Base-by-base conservation (phyloP, 2,113 vertebrate species). In the Chionis minor region DNA sequence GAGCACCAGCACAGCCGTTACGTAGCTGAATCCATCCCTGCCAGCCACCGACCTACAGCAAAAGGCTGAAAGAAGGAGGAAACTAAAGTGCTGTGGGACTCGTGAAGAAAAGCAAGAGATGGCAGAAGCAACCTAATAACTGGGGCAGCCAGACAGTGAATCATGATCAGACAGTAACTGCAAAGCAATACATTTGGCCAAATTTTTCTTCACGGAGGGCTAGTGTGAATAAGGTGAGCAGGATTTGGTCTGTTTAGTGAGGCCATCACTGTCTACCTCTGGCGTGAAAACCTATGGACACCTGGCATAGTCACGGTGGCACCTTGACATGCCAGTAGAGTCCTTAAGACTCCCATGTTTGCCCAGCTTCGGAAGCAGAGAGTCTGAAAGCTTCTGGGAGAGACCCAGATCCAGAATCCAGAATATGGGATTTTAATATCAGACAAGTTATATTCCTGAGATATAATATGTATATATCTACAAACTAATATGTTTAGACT, bases 281-380 rank as follows among this genome's bases (percentile, higher is more conserved):
- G 49, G 23, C 0, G 1, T 5, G 33, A 52, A 84, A 80, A 16
- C n/a, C 59, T 54, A 59, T 2, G 0, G 33, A 55, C 27, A 72
- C 6, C 11, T 65, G 63, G 10, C 2, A 0, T 8, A n/a, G 32
- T 40, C 54, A 52, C 0, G 0, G 54, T 58, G 67, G 12, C 58
- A 85, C 52, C 33, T 42, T 71, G 52, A 26, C 45, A 21, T 58
- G 32, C 45, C 69, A 28, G 18, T 15, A 22, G 8, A 67, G 54
- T 59, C 49, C 40, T 62, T 35, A n/a, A 65, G 49, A 45, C 15
- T 42, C 58, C 19, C 30, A 18, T 2, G 1, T 19, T 40, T 26
- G 21, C 32, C 55, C 38, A 45, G 6, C 16, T 74, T 49, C 65
- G 67, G 80, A 80, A 86, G 30, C 58, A 88, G 56, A n/a, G 17